Conservation (phyloP, 1,140 invertebrate species). For the Archivesica marissinica region DNA sequence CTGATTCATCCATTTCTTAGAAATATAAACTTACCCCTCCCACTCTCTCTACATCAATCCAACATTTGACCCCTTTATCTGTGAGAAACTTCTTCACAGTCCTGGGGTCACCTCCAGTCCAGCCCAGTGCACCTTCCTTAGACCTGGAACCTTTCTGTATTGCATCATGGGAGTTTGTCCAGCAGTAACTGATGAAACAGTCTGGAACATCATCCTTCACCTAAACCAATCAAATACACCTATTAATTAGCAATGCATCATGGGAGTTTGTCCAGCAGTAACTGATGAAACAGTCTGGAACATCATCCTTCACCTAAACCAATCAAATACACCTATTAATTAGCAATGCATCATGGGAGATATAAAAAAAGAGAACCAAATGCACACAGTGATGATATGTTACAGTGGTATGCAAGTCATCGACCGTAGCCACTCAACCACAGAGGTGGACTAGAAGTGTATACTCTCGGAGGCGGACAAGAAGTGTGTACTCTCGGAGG, state of each 20-base stretch:
- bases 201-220: conserved; percentile 64
- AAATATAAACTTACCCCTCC: conserved; percentile 69
- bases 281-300: conserved; percentile 80
- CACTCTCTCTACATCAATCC: conserved; percentile 81
- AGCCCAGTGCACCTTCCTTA: conserved; percentile 70
- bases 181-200: conserved; percentile 83
- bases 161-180: conserved; percentile 81
- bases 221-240: background rate
- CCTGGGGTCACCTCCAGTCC: conserved; percentile 80
- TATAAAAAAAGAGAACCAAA: too few relatives aligned
- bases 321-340: too few relatives aligned
- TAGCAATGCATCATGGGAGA: too few relatives aligned
- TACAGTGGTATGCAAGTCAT: too few relatives aligned
- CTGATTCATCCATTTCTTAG: too few relatives aligned
- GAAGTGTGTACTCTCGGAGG: too few relatives aligned
- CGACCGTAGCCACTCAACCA: too few relatives aligned
- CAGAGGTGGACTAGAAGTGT: too few relatives aligned
- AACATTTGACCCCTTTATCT: conserved; percentile 76
- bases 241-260: too few relatives aligned
- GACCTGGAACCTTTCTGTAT: conserved; percentile 67
- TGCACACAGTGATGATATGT: too few relatives aligned
- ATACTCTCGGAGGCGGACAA: too few relatives aligned
- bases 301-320: conserved; percentile 46
- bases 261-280: conserved; percentile 83
- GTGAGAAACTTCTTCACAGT: conserved; percentile 76